Percentiles rank a stretch among this genome's conserved stretches.
Evolutionary conservation across 2,888 invertebrate genomes (phyloP).

Genomic region (Oxyteleia sp.): DNA sequence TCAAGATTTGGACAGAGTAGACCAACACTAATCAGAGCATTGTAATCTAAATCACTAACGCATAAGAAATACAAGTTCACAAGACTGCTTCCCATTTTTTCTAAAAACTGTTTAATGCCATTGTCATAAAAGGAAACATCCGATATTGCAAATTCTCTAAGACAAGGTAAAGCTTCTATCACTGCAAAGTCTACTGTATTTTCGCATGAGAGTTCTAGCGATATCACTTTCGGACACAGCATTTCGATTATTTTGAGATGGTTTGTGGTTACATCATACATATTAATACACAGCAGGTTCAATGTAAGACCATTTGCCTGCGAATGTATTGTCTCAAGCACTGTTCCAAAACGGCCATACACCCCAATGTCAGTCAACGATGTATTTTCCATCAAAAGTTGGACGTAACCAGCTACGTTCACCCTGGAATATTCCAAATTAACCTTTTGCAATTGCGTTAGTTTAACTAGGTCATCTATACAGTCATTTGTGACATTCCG

Average conservation of each 20-base stretch:
- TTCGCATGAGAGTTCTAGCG: neutral
- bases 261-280: neutral
- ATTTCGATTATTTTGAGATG: slow-evolving; percentile 3
- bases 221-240: neutral
- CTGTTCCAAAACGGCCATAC: no score
- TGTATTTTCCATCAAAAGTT: slow-evolving; percentile 1
- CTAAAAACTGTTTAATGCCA: slow-evolving; percentile 2
- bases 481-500: no score
- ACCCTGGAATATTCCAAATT: no score
- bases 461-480: no score
- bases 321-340: neutral
- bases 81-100: neutral
- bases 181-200: no score
- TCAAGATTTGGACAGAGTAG: slow-evolving; percentile 5
- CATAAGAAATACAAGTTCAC: neutral
- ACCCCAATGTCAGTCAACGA: no score
- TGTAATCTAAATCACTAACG: neutral
- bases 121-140: neutral
- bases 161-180: neutral
- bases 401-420: neutral
- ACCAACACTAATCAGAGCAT: slow-evolving; percentile 1
- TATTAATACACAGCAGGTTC: neutral
- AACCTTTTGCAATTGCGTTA: no score
- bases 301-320: neutral
- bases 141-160: neutral